Conservation (phyloP, 2,113 vertebrate species). For the Antechinus stuartii region DNA sequence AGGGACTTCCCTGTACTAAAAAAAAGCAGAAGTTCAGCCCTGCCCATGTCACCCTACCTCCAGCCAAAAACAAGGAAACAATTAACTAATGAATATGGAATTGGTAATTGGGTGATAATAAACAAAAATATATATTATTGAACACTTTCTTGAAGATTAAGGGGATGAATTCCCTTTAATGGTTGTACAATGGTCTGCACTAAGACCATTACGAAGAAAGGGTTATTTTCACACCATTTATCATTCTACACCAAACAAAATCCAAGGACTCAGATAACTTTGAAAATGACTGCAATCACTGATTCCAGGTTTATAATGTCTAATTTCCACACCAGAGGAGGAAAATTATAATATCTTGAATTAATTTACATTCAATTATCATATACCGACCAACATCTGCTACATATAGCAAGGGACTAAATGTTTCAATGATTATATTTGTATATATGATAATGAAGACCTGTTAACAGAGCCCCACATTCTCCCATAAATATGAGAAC, state of each 20-base stretch:
- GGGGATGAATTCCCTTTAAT: not conserved
- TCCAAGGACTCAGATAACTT: slow-evolving; percentile 42
- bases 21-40: not conserved
- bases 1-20: not conserved
- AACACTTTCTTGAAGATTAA: not conserved
- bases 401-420: slow-evolving; percentile 66
- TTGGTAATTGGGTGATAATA: not conserved
- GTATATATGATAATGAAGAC: slow-evolving; percentile 75
- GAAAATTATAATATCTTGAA: slow-evolving; percentile 79
- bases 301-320: slow-evolving; percentile 75
- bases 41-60: fast-evolving
- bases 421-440: slow-evolving; percentile 64
- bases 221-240: not conserved
- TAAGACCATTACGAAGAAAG: not conserved
- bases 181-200: not conserved
- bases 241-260: not conserved
- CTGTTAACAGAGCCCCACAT: slow-evolving; percentile 54
- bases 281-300: slow-evolving; percentile 71
- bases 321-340: slow-evolving; percentile 69
- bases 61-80: not conserved
- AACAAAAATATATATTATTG: not conserved
- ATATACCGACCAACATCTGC: slow-evolving; percentile 77
- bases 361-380: slow-evolving; percentile 80
- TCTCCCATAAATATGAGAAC: slow-evolving; percentile 77
- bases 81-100: not conserved